Evolutionary conservation across 2,113 vertebrate species (phyloP).

Genomic region (Grantiella picta): DNA sequence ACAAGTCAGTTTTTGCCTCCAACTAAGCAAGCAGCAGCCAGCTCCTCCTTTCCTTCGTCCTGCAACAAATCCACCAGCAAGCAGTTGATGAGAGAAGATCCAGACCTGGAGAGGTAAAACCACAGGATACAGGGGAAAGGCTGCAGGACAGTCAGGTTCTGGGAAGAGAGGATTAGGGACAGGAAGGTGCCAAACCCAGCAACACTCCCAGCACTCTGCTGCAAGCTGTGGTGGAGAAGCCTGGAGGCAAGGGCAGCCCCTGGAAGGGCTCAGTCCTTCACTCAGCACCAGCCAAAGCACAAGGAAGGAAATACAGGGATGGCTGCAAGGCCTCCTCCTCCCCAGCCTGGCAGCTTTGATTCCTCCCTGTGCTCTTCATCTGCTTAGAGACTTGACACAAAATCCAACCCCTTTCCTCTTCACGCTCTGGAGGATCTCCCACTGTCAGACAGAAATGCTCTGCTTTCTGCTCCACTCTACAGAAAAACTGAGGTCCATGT

Average conservation of each 20-base stretch:
- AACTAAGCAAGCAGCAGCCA: neutral
- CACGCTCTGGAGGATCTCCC: neutral
- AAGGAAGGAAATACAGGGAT: neutral
- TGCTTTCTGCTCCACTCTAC: neutral
- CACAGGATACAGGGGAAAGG: neutral
- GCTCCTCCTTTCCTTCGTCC: neutral
- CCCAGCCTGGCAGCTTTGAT: neutral
- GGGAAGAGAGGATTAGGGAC: neutral
- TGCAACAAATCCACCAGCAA: neutral
- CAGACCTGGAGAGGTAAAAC: neutral
- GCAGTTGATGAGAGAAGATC: neutral
- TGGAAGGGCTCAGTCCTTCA: neutral
- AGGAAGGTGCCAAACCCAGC: neutral
- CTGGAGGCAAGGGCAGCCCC: neutral
- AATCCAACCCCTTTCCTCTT: neutral
- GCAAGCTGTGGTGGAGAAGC: neutral
- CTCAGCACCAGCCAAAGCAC: neutral
- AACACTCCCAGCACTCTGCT: neutral
- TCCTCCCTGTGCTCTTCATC: neutral
- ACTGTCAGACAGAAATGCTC: neutral
- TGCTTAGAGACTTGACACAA: neutral
- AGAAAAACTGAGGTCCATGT: neutral
- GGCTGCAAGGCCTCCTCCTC: neutral
- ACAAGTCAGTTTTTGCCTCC: neutral
- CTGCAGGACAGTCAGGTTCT: neutral